phyloP scores from a whole-genome alignment of 2,888 invertebrate genomes.

The Oligia strigilis region DNA sequence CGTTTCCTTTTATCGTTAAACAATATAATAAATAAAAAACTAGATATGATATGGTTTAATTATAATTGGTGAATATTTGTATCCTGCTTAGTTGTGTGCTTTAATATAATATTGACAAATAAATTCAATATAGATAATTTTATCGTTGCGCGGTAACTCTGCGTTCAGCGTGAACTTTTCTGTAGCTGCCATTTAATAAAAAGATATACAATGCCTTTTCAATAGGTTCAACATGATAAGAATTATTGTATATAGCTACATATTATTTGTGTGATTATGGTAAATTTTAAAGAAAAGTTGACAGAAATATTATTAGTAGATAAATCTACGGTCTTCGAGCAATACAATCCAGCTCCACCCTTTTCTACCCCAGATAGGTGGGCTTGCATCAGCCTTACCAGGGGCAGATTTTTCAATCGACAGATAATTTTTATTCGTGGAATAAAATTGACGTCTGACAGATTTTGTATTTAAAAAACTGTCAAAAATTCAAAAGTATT shows the following conservation, averaged over 20 bases:
- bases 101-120: neutral
- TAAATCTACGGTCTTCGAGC: neutral
- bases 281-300: neutral
- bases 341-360: neutral
- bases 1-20: neutral
- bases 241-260: neutral
- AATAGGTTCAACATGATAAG: neutral
- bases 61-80: neutral
- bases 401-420: too few relatives aligned
- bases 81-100: neutral
- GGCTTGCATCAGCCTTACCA: neutral
- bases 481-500: too few relatives aligned
- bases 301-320: neutral
- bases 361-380: neutral
- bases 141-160: neutral
- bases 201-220: neutral
- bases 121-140: neutral
- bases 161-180: neutral
- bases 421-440: too few relatives aligned
- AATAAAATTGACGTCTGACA: too few relatives aligned
- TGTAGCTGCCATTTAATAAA: neutral
- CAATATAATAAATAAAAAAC: neutral
- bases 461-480: too few relatives aligned
- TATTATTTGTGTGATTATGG: neutral
- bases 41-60: neutral